A percentile compares a stretch with the other conserved stretches of the same genome.
phyloP scores from a whole-genome alignment of 92 coral and sea anemone species.

The Zoanthus sansibaricus region DNA sequence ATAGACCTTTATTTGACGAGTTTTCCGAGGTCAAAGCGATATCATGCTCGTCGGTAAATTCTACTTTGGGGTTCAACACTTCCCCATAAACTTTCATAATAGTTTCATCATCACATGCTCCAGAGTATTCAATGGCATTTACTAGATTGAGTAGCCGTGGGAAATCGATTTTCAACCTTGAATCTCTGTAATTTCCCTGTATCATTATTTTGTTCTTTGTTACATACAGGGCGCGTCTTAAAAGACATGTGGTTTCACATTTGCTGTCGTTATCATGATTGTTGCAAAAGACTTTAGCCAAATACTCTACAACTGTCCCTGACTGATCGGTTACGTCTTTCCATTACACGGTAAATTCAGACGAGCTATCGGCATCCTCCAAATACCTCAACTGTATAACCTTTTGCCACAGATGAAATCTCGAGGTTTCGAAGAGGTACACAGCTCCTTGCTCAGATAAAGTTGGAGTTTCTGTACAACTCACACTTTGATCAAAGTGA shows the following conservation, averaged over 20 bases:
- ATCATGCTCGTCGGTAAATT: neutral
- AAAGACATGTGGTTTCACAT: too few species aligned
- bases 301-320: constrained; percentile 10
- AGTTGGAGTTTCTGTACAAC: constrained; percentile 13
- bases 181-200: too few species aligned
- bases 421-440: neutral
- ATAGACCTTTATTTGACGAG: neutral
- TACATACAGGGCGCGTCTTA: too few species aligned
- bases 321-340: constrained; percentile 19
- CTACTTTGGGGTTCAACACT: neutral
- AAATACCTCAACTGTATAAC: too few species aligned
- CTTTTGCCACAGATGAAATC: too few species aligned
- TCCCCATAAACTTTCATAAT: neutral
- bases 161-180: neutral
- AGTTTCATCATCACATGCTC: neutral
- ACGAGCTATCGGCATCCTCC: constrained; percentile 21
- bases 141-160: constrained; percentile 3
- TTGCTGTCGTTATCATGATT: too few species aligned
- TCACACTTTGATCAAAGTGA: neutral
- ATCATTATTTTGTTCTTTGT: too few species aligned
- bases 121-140: neutral
- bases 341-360: neutral
- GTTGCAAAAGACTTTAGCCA: constrained; percentile 7
- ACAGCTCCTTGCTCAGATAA: constrained; percentile 25
- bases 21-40: neutral